Conservation (phyloP, 1,140 invertebrate species). For the Macrotrachela quadricornifera region DNA sequence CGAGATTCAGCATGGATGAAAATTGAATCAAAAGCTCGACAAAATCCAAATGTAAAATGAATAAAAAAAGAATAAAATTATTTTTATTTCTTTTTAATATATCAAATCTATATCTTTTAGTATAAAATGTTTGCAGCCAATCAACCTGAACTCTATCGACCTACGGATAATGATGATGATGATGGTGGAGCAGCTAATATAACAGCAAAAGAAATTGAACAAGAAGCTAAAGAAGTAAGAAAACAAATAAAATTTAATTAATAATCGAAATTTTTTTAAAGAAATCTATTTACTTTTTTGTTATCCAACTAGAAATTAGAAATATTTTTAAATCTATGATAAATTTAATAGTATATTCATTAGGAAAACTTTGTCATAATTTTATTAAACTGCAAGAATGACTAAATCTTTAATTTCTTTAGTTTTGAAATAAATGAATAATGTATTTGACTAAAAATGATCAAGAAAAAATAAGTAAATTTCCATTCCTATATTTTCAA, state of each 20-base stretch:
- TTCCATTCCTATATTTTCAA: too few relatives aligned
- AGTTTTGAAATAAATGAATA: background rate
- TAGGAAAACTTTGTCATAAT: background rate
- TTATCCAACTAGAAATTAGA: background rate
- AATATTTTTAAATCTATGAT: background rate
- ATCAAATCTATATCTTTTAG: background rate
- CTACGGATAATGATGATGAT: constrained; percentile 24
- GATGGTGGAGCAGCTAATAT: constrained; percentile 42
- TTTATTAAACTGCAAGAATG: background rate
- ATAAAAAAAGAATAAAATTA: background rate
- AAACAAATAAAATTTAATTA: background rate
- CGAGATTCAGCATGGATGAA: constrained; percentile 29
- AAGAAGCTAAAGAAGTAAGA: constrained; percentile 52
- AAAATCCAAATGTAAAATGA: constrained; percentile 3
- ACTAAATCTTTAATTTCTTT: background rate
- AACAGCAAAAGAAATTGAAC: constrained; percentile 52
- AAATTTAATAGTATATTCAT: background rate
- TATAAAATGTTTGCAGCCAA: background rate
- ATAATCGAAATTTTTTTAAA: background rate
- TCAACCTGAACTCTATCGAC: background rate
- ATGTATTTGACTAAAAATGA: too few relatives aligned
- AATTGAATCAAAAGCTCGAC: constrained; percentile 26
- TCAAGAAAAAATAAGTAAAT: too few relatives aligned
- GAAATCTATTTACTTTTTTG: background rate
- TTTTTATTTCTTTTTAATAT: background rate